Conservation (phyloP, 2,113 vertebrate species). For the Boulengeromyrus knoepffleri region DNA sequence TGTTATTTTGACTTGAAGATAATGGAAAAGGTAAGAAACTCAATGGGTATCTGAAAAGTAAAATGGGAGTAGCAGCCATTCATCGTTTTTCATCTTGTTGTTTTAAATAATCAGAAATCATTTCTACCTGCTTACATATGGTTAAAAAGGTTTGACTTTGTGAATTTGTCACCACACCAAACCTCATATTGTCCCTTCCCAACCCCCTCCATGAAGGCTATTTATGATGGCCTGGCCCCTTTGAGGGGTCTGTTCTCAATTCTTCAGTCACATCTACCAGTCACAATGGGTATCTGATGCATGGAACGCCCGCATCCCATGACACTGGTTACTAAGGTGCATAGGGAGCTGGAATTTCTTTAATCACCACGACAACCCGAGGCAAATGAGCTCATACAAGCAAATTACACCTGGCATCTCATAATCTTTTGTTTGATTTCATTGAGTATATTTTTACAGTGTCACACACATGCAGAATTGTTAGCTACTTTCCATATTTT, state of each 20-base stretch:
- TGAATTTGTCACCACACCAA: constrained; percentile 42
- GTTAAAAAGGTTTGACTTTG: constrained; percentile 41
- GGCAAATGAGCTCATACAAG: constrained; percentile 36
- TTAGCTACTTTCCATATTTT: neutral
- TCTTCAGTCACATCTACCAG: constrained; percentile 25
- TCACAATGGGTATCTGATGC: constrained; percentile 22
- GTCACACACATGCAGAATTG: neutral
- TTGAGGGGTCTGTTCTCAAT: constrained; percentile 31
- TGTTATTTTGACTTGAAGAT: neutral
- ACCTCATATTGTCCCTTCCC: constrained; percentile 14
- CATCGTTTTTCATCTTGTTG: neutral
- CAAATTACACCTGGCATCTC: constrained; percentile 37
- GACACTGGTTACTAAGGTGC: constrained; percentile 24
- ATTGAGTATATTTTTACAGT: neutral
- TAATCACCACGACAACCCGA: constrained; percentile 42
- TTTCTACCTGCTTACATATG: constrained; percentile 9
- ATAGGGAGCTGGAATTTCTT: constrained; percentile 35
- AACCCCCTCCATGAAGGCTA: constrained; percentile 23
- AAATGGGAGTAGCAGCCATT: neutral
- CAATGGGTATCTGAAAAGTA: neutral
- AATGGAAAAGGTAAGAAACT: neutral
- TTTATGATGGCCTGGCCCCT: constrained; percentile 3
- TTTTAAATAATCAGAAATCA: neutral
- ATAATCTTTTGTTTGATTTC: neutral
- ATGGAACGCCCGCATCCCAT: constrained; percentile 11